phyloP scores from a whole-genome alignment of 2,113 vertebrate genomes.

The Fregata magnificens region DNA sequence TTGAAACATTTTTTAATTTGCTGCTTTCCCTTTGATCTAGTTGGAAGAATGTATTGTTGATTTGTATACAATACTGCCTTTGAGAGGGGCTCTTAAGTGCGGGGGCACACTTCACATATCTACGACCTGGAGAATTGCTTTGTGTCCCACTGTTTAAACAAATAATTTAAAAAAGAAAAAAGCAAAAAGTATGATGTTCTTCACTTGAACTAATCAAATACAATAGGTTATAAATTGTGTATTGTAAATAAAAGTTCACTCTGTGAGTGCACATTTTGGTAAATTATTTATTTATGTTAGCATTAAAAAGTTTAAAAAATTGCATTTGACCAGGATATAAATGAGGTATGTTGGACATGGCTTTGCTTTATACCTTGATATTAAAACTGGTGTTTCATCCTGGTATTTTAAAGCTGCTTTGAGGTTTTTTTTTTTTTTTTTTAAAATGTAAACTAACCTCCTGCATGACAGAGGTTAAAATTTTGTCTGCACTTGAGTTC shows the following conservation, averaged over 20 bases:
- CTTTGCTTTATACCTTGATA: slow-evolving; percentile 83
- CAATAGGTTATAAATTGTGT: slow-evolving; percentile 95
- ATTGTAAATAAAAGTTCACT: slow-evolving; percentile 99
- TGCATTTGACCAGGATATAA: slow-evolving; percentile 92
- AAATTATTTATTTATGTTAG: slow-evolving; percentile 99
- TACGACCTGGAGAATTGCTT: slow-evolving; percentile 76
- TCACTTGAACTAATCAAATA: slow-evolving; percentile 87
- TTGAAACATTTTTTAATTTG: slow-evolving; percentile 80
- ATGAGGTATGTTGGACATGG: slow-evolving; percentile 78
- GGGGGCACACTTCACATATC: slow-evolving; percentile 79
- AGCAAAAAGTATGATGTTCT: slow-evolving; percentile 82
- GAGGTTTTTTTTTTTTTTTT: slow-evolving; percentile 66
- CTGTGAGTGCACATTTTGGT: slow-evolving; percentile 99
- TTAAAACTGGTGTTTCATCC: slow-evolving; percentile 87
- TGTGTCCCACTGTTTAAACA: slow-evolving; percentile 74
- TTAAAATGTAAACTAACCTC: slow-evolving; percentile 88
- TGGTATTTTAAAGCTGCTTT: slow-evolving; percentile 88
- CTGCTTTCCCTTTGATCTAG: slow-evolving; percentile 83
- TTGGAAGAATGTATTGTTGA: slow-evolving; percentile 79
- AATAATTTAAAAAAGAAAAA: slow-evolving; percentile 44
- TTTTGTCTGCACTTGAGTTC: slow-evolving; percentile 99
- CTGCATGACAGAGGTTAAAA: slow-evolving; percentile 94
- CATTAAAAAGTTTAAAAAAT: slow-evolving; percentile 85
- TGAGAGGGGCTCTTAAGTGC: slow-evolving; percentile 76
- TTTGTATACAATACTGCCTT: slow-evolving; percentile 83